Conservation (phyloP, 2,797 vertebrate species). For the Typhlichthys subterraneus region DNA sequence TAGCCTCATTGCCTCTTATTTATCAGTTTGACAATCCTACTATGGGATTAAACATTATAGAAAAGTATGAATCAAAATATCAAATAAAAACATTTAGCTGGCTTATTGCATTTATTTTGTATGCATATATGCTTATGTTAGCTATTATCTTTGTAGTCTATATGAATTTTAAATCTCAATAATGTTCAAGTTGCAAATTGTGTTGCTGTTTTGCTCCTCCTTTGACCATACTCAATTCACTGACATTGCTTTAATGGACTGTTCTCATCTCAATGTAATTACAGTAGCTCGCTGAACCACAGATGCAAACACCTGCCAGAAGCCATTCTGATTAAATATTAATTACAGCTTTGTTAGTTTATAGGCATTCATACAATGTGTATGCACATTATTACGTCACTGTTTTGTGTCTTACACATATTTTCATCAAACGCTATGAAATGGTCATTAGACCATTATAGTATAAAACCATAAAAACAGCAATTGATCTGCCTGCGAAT, state of each 20-base stretch:
- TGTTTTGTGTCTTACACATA: constrained; percentile 6
- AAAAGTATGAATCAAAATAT: too few species aligned
- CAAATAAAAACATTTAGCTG: too few species aligned
- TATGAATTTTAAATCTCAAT: too few species aligned
- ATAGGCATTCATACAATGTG: constrained; percentile 4
- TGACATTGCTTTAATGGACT: constrained; percentile 27
- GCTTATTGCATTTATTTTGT: too few species aligned
- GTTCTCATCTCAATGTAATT: constrained; percentile 31
- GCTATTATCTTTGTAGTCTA: too few species aligned
- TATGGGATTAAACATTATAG: too few species aligned
- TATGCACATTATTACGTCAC: too few species aligned
- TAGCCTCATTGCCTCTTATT: too few species aligned
- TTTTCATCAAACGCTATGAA: constrained; percentile 9
- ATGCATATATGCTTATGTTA: too few species aligned
- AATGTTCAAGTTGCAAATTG: too few species aligned
- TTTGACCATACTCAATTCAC: neutral
- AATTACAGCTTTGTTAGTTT: constrained; percentile 13
- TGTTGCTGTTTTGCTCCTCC: constrained; percentile 8
- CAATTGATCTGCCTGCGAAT: neutral
- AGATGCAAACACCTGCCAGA: constrained; percentile 28
- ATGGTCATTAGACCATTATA: constrained; percentile 1
- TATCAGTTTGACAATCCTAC: too few species aligned
- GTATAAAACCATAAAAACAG: constrained; percentile 6
- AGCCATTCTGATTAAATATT: constrained; percentile 32
- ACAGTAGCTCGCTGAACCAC: constrained; percentile 25